These are phyloP conservation scores for Drosophila macrospina DNA, from an alignment of 2,888 invertebrate species.

Conservation along the genomic window DNA sequence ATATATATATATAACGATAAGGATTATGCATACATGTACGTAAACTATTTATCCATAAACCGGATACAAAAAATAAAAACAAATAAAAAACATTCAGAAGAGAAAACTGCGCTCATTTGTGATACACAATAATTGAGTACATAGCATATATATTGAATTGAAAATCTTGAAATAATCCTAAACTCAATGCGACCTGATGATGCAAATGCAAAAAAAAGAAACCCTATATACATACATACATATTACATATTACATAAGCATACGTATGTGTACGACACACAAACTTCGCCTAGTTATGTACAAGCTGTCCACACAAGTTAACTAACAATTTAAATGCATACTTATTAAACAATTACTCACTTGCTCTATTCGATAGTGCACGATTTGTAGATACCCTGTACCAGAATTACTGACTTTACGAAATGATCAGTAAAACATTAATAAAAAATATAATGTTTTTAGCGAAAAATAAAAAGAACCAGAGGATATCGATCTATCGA, in stretches of 20 bases:
- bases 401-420: background rate
- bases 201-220: conserved; percentile 28
- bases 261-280: conserved; percentile 9
- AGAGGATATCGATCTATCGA: background rate
- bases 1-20: background rate
- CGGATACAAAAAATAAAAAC: conserved; percentile 19
- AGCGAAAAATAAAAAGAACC: background rate
- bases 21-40: conserved; percentile 6
- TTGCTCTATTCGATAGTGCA: conserved; percentile 17
- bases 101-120: conserved; percentile 50
- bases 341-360: conserved; percentile 13
- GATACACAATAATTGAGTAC: conserved; percentile 56
- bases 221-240: conserved; percentile 20
- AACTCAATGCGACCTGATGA: conserved; percentile 76
- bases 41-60: conserved; percentile 27
- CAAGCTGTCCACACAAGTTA: conserved; percentile 67
- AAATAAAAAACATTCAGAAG: background rate
- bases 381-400: conserved; percentile 16
- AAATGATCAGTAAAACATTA: background rate
- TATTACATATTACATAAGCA: conserved; percentile 13
- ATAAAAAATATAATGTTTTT: too few relatives aligned
- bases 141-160: conserved; percentile 24
- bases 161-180: conserved; percentile 47
- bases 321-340: conserved; percentile 33
- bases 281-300: conserved; percentile 39